phyloP scores from a whole-genome alignment of 2,797 vertebrate genomes.

The Oceanodroma leucorhoa region DNA sequence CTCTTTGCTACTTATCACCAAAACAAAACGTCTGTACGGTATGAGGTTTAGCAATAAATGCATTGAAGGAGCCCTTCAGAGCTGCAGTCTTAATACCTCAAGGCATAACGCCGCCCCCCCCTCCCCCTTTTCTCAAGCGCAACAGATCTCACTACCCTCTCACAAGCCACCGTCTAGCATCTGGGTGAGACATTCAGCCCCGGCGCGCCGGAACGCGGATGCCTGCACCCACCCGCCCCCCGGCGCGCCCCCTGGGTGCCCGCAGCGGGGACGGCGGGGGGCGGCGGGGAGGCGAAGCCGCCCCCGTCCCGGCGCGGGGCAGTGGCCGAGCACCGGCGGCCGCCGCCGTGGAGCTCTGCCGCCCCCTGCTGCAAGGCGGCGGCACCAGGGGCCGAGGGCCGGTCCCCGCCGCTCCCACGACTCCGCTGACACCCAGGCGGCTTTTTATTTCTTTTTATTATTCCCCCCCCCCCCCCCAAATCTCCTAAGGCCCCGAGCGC shows the following conservation, averaged over 20 bases:
- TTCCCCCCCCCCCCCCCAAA: neutral
- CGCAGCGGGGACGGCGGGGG: neutral
- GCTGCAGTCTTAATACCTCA: neutral
- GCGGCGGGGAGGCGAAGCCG: neutral
- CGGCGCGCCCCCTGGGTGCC: no score
- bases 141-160: neutral
- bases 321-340: neutral
- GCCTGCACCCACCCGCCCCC: neutral
- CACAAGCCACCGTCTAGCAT: neutral
- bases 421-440: neutral
- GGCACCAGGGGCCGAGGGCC: neutral
- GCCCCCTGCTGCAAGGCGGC: conserved; percentile 72
- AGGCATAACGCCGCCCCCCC: neutral
- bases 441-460: neutral
- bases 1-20: neutral
- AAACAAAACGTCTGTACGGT: neutral
- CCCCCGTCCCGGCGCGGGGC: neutral
- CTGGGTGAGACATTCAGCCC: neutral
- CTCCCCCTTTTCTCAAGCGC: neutral
- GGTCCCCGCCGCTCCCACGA: neutral
- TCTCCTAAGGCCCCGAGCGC: no score
- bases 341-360: conserved; percentile 67
- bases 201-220: no score
- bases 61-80: neutral
- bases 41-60: neutral